A percentile compares a stretch with the other conserved stretches of the same genome.
These are phyloP conservation scores for Pseudanteris insignis DNA, from an alignment of 2,888 invertebrate species.

Conservation along the genomic window DNA sequence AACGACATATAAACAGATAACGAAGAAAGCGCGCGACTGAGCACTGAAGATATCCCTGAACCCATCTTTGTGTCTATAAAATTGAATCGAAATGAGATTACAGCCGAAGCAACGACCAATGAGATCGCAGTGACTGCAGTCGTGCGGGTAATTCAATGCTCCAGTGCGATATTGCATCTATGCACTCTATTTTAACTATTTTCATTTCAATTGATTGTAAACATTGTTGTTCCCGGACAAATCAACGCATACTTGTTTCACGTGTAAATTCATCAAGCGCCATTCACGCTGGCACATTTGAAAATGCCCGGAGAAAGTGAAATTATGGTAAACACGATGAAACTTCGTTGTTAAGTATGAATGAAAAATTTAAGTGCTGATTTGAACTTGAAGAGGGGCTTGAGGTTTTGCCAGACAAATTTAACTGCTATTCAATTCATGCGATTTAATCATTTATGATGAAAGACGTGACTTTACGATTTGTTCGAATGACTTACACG, in stretches of 20 bases:
- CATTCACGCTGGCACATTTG: slow-evolving; percentile 9
- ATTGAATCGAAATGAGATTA: slow-evolving; percentile 42
- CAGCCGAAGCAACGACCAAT: slow-evolving; percentile 37
- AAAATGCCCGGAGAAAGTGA: slow-evolving; percentile 7
- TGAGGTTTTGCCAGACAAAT: too few species aligned
- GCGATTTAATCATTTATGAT: too few species aligned
- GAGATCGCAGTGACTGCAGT: slow-evolving; percentile 12
- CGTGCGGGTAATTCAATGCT: slow-evolving; percentile 35
- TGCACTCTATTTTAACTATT: slow-evolving; percentile 14
- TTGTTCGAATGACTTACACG: too few species aligned
- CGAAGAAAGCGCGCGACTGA: slow-evolving; percentile 7
- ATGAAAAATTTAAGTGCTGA: too few species aligned
- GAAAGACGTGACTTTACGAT: too few species aligned
- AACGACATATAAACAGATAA: slow-evolving; percentile 22
- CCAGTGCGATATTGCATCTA: slow-evolving; percentile 33
- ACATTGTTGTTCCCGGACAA: slow-evolving; percentile 20
- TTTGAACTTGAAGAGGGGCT: too few species aligned
- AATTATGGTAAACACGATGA: slow-evolving; percentile 14
- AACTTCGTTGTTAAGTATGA: too few species aligned
- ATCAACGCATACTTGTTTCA: slow-evolving; percentile 20
- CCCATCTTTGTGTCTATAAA: slow-evolving; percentile 33
- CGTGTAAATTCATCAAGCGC: slow-evolving; percentile 30
- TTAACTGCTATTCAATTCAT: too few species aligned
- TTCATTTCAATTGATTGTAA: slow-evolving; percentile 33
- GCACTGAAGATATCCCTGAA: slow-evolving; percentile 13